Evolutionary conservation across 2,113 vertebrate genomes (phyloP).

Genomic region (Ammodytes dubius): DNA sequence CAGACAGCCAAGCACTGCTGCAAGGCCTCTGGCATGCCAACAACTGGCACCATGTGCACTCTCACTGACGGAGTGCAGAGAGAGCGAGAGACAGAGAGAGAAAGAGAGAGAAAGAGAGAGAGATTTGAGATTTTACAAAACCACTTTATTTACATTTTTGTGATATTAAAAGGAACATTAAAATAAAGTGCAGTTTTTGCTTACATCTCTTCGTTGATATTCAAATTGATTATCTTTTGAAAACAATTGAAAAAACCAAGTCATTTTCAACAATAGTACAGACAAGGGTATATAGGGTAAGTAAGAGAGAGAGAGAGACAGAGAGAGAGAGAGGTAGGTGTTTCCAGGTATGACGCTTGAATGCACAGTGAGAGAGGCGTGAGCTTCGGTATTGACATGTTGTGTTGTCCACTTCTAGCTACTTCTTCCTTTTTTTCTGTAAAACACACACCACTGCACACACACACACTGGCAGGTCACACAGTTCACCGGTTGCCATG

Average conservation of each 20-base stretch:
- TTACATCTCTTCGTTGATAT: too few species aligned
- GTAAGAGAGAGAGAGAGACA: background rate
- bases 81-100: background rate
- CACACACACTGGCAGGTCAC: constrained; percentile 39
- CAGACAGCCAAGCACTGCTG: constrained; percentile 33
- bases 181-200: too few species aligned
- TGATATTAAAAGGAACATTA: too few species aligned
- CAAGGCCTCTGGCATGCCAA: constrained; percentile 51
- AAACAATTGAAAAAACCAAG: too few species aligned
- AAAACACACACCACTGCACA: constrained; percentile 35
- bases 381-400: constrained; percentile 13
- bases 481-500: constrained; percentile 68
- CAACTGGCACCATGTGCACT: constrained; percentile 36
- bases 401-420: constrained; percentile 10
- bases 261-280: too few species aligned
- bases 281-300: too few species aligned
- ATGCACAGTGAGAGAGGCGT: constrained; percentile 10
- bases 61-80: background rate
- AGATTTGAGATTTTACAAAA: too few species aligned
- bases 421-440: constrained; percentile 42
- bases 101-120: background rate
- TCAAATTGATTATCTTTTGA: too few species aligned
- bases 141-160: too few species aligned
- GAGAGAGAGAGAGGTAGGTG: background rate
- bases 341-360: constrained; percentile 21